Evolutionary conservation across 23 tunicate species (phyloP).

Genomic region (Halocynthia aurantium): DNA sequence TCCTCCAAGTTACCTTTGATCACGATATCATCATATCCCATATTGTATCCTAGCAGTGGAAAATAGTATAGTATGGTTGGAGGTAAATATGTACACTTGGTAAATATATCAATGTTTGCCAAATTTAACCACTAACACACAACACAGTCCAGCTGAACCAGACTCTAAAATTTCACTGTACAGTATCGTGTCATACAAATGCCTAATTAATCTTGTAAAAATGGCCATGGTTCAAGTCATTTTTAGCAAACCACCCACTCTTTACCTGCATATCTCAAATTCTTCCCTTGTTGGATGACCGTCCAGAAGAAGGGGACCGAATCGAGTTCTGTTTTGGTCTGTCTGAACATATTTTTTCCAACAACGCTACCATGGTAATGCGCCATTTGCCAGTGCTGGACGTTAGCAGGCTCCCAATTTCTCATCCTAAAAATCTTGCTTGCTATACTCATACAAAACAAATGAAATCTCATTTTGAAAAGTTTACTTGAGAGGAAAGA

Average conservation of each 20-base stretch:
- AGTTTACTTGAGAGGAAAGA: conserved; percentile 68
- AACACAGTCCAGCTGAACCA: neutral
- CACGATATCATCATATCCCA: conserved; percentile 83
- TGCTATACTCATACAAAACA: no score
- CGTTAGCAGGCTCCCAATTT: conserved; percentile 66
- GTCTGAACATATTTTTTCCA: conserved; percentile 61
- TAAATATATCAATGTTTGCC: neutral
- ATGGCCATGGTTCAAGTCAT: neutral
- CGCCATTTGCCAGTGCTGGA: conserved; percentile 97
- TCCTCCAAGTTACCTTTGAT: conserved; percentile 58
- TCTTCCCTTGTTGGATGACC: conserved; percentile 66
- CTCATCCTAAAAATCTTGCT: conserved; percentile 30
- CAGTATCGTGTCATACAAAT: neutral
- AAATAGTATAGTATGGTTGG: neutral
- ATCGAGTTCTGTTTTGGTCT: conserved; percentile 13
- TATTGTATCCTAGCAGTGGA: conserved; percentile 51
- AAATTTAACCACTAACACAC: neutral
- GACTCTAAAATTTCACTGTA: neutral
- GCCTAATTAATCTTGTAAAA: neutral
- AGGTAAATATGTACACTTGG: neutral
- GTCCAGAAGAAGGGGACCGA: conserved; percentile 95
- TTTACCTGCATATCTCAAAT: conserved; percentile 79
- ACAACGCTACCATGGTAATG: conserved; percentile 75
- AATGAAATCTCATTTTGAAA: no score
- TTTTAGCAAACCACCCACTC: neutral